Base-by-base conservation (phyloP, 2,113 vertebrate species). In the Sporophila hypoxantha region DNA sequence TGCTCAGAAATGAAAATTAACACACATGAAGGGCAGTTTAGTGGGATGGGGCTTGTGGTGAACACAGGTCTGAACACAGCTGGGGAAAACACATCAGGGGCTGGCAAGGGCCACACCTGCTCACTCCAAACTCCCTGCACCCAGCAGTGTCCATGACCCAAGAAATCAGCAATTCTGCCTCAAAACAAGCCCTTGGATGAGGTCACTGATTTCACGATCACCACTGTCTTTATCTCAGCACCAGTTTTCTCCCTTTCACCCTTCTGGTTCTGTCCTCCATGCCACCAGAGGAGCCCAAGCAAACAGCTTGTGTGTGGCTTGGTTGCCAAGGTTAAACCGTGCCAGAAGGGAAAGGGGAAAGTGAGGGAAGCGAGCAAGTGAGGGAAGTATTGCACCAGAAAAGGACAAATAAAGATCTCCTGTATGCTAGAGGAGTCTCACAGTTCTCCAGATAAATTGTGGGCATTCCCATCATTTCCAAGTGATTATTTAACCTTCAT, bases 31-130 rank as follows among this genome's bases (percentile, higher is more conserved):
- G 66, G 61, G 29, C n/a, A 16, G 16, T 56, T 57, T 8, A 41
- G n/a, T 18, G 44, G 62, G 46, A 34, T 57, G 18, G 59, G 62
- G 29, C 12, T 8, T 60, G 59, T 18, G 34, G 49, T 49, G 47
- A 56, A 30, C 46, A 65, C 9, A n/a, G 16, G 17, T 78, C 46
- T 49, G 78, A 69, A 37, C 22, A 34, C 2, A 41, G 19, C 11
- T n/a, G 15, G 26, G 50, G 44, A 37, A 65, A 71, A 65, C 5
- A 50, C 17, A 52, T 6, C 17, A 4, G 6, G 12, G 52, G 52
- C 47, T 67, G 56, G 27, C 0, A 0, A 55, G 76, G 46, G 30
- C 27, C 21, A 7, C 0, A 0, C 5, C 39, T 30, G 14, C 52
- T 60, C 36, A 12, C 41, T 30, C 42, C 44, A 21, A 66, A 47